A percentile compares a stretch with the other conserved stretches of the same genome.
These are phyloP conservation scores for Aporrectodea caliginosa DNA, from an alignment of 1,140 invertebrate genomes.

Conservation along the genomic window DNA sequence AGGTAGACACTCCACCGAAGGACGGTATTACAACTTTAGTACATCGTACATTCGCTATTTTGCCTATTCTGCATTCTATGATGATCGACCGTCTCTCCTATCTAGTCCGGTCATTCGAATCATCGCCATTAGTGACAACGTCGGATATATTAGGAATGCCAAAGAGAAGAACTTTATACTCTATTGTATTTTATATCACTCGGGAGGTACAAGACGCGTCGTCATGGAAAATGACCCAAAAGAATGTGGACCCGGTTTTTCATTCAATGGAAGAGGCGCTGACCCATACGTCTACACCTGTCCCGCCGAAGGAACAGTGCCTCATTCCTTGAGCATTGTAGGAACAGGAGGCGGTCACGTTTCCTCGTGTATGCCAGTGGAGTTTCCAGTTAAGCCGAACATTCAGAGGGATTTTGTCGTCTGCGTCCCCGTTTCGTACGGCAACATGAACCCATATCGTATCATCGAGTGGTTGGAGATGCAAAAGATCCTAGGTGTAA, in stretches of 20 bases:
- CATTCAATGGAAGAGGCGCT: background rate
- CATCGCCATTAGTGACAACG: conserved; percentile 5
- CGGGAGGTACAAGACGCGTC: background rate
- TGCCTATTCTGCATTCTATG: conserved; percentile 20
- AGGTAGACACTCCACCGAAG: too few relatives aligned
- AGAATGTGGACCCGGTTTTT: background rate
- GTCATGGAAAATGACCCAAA: background rate
- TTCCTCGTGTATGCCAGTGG: background rate
- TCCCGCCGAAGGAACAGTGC: background rate
- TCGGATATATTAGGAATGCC: too few relatives aligned
- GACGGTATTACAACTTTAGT: conserved; percentile 16
- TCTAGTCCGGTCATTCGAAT: conserved; percentile 6
- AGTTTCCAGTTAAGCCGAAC: background rate
- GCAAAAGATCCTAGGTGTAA: conserved; percentile 24
- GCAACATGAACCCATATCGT: conserved; percentile 10
- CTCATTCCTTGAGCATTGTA: background rate
- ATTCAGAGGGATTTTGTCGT: background rate
- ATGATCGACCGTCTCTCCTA: conserved; percentile 17
- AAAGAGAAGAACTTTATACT: too few relatives aligned
- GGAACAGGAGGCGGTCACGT: background rate
- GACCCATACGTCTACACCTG: conserved; percentile 13
- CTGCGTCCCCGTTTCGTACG: conserved; percentile 20
- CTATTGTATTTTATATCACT: background rate
- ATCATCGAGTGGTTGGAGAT: conserved; percentile 33
- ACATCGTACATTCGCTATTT: background rate